A percentile compares a stretch with the other conserved stretches of the same genome.
Evolutionary conservation across 2,113 vertebrate species (phyloP).

Genomic region (Tonatia bakeri): DNA sequence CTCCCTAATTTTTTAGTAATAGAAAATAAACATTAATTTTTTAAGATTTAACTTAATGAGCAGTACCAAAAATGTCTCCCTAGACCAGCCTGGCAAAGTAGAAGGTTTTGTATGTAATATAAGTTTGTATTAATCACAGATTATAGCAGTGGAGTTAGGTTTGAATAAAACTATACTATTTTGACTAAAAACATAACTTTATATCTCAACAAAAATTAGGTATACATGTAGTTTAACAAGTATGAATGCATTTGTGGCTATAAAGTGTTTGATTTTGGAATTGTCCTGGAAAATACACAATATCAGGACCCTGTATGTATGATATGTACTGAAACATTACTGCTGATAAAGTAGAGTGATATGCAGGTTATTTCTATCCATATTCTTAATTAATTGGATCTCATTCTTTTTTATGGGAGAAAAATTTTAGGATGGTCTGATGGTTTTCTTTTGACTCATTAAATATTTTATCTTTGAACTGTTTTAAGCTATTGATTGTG

Average conservation of each 20-base stretch:
- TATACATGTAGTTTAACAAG: background rate
- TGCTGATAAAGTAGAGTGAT: background rate
- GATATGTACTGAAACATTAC: slow-evolving; percentile 1
- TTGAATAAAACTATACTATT: slow-evolving; percentile 28
- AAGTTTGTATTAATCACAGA: slow-evolving; percentile 16
- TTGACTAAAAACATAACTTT: slow-evolving; percentile 15
- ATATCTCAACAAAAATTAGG: slow-evolving; percentile 26
- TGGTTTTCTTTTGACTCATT: slow-evolving; percentile 23
- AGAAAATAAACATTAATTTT: slow-evolving; percentile 22
- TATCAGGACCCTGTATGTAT: background rate
- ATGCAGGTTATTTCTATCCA: background rate
- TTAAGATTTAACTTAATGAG: background rate
- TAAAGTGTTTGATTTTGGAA: slow-evolving; percentile 26
- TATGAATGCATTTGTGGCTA: background rate
- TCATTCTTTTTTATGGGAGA: background rate
- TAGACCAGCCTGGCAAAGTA: background rate
- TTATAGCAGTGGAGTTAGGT: background rate
- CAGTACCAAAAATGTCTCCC: background rate
- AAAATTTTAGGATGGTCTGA: background rate
- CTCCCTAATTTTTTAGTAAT: background rate
- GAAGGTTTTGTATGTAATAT: background rate
- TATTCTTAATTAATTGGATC: background rate
- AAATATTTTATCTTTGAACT: slow-evolving; percentile 1
- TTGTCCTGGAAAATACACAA: background rate
- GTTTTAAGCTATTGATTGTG: background rate